Evolutionary conservation across 2,113 vertebrate genomes (phyloP).

Genomic region (Dolichotis patagonum): DNA sequence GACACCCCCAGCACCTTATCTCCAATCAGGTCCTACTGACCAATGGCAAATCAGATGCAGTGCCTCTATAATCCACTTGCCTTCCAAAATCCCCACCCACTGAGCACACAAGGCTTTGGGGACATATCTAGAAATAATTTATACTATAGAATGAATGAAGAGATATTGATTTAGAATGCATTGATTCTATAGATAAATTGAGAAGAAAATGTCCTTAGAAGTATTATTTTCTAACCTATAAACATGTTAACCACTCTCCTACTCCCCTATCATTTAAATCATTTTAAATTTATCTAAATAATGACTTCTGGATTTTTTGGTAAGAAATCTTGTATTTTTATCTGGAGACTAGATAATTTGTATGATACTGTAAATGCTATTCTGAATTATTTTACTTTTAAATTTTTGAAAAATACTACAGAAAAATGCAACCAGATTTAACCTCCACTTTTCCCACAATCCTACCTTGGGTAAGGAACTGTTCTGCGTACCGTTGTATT

Average conservation of each 20-base stretch:
- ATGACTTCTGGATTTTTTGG: background rate
- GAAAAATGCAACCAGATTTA: background rate
- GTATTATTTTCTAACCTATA: background rate
- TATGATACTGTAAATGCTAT: background rate
- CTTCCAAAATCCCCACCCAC: background rate
- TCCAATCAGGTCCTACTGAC: background rate
- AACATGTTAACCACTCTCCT: background rate
- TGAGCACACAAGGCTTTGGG: background rate
- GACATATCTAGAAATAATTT: background rate
- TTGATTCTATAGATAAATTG: background rate
- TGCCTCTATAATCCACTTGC: background rate
- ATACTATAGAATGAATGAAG: background rate
- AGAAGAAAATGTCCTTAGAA: constrained; percentile 1
- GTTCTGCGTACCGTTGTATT: background rate
- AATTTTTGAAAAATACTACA: background rate
- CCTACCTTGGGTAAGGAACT: background rate
- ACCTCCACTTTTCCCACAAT: background rate
- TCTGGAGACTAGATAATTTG: background rate
- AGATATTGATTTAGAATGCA: background rate
- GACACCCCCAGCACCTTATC: background rate
- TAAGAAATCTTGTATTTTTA: background rate
- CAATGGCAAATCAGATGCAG: background rate
- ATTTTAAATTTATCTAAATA: background rate
- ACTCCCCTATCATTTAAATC: background rate
- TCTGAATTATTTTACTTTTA: background rate